A percentile compares a stretch with the other conserved stretches of the same genome.
Conservation (phyloP, 2,888 invertebrate genomes). For the Apotomis betuletana region DNA sequence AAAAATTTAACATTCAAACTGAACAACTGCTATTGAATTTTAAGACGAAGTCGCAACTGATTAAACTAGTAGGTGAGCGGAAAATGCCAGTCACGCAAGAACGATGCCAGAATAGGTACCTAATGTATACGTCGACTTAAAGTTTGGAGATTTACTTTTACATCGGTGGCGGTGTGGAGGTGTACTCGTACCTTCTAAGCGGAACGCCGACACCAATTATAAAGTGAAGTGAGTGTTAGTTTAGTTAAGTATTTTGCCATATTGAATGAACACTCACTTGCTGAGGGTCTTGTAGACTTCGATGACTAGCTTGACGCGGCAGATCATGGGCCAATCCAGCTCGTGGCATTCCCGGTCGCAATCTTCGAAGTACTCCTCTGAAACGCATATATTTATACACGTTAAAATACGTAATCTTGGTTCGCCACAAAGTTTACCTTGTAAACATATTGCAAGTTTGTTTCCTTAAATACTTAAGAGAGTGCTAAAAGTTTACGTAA, state of each 20-base stretch:
- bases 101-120: not conserved
- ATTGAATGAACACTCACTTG: constrained; percentile 78
- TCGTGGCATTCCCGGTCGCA: constrained; percentile 91
- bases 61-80: not conserved
- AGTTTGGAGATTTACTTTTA: constrained; percentile 4
- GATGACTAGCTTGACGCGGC: constrained; percentile 88
- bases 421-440: constrained; percentile 7
- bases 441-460: constrained; percentile 17
- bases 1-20: constrained; percentile 1
- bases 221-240: constrained; percentile 8
- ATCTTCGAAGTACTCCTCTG: constrained; percentile 88
- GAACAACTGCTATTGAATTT: constrained; percentile 1
- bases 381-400: constrained; percentile 55
- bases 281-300: constrained; percentile 89
- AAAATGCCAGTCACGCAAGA: constrained; percentile 23
- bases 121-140: not conserved
- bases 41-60: not conserved
- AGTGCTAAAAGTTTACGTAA: not conserved
- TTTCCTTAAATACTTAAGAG: not conserved
- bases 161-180: not conserved
- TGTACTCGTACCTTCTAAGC: not conserved
- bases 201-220: not conserved
- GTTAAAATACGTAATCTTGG: not conserved
- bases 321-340: constrained; percentile 91
- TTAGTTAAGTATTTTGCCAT: constrained; percentile 1